phyloP scores from a whole-genome alignment of 2,113 vertebrate species.

The Meriones unguiculatus region DNA sequence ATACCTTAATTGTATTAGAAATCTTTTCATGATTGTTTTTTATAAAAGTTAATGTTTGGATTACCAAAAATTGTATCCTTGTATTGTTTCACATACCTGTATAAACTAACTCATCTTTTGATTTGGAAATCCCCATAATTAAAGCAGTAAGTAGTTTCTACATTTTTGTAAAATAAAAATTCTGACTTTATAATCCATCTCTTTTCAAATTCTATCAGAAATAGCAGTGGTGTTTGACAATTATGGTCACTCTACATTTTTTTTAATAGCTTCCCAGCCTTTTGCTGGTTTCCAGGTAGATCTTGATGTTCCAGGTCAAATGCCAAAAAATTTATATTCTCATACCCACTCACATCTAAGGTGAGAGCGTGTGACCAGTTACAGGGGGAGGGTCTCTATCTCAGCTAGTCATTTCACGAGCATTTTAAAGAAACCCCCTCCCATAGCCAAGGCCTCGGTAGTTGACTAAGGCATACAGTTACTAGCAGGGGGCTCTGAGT shows the following conservation, averaged over 20 bases:
- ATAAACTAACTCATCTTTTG: slow-evolving; percentile 23
- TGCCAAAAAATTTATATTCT: slow-evolving; percentile 34
- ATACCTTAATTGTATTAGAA: slow-evolving; percentile 36
- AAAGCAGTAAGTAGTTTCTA: slow-evolving; percentile 11
- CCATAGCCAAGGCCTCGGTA: slow-evolving; percentile 79
- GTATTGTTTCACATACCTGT: slow-evolving; percentile 7
- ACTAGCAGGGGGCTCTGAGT: neutral
- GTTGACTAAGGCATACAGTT: slow-evolving; percentile 58
- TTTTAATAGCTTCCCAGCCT: slow-evolving; percentile 10
- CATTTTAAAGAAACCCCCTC: slow-evolving; percentile 84
- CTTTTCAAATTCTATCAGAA: neutral
- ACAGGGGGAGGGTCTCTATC: slow-evolving; percentile 48
- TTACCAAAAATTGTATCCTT: slow-evolving; percentile 32
- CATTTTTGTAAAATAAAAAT: slow-evolving; percentile 40
- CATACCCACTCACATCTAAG: neutral
- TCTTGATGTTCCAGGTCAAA: neutral
- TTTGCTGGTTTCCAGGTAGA: slow-evolving; percentile 30
- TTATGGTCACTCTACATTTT: neutral
- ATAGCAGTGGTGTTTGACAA: neutral
- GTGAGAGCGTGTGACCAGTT: neutral
- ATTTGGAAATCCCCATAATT: slow-evolving; percentile 37
- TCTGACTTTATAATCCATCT: neutral
- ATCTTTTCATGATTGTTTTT: neutral
- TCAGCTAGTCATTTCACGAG: slow-evolving; percentile 85
- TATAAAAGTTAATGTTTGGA: neutral